Conservation (phyloP, 2,797 vertebrate species). For the Gallirallus australis region DNA sequence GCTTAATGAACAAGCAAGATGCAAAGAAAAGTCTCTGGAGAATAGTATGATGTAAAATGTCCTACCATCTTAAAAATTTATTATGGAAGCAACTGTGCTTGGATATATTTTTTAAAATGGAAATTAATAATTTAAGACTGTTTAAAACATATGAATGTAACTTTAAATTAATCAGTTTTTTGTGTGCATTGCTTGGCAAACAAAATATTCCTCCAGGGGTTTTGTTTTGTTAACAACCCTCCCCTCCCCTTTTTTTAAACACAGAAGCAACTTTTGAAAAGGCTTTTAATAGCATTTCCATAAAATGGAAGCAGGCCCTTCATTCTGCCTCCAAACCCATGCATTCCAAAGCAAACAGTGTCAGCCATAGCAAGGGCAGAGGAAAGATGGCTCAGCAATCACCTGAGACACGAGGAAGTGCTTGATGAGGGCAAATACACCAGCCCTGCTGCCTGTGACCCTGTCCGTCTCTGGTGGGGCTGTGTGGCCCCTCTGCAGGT, state of each 20-base stretch:
- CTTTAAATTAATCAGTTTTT: constrained; percentile 41
- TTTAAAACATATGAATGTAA: constrained; percentile 59
- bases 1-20: not conserved
- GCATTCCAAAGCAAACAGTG: not conserved
- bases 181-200: constrained; percentile 53
- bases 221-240: constrained; percentile 17
- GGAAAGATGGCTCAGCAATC: not conserved
- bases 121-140: constrained; percentile 68
- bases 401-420: not conserved
- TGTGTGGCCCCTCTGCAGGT: not conserved
- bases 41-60: constrained; percentile 15
- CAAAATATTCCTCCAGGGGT: not conserved
- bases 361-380: not conserved
- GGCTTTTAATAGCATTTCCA: not conserved
- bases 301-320: not conserved
- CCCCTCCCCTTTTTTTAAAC: fast-evolving
- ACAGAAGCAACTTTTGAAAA: not conserved
- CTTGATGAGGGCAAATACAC: not conserved
- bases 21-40: constrained; percentile 2
- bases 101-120: constrained; percentile 52
- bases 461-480: not conserved
- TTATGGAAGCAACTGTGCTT: constrained; percentile 34
- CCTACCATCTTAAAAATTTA: constrained; percentile 59
- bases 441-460: not conserved
- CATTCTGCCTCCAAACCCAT: fast-evolving